phyloP scores from a whole-genome alignment of 2,797 vertebrate species.

The Amblyopsis hoosieri region DNA sequence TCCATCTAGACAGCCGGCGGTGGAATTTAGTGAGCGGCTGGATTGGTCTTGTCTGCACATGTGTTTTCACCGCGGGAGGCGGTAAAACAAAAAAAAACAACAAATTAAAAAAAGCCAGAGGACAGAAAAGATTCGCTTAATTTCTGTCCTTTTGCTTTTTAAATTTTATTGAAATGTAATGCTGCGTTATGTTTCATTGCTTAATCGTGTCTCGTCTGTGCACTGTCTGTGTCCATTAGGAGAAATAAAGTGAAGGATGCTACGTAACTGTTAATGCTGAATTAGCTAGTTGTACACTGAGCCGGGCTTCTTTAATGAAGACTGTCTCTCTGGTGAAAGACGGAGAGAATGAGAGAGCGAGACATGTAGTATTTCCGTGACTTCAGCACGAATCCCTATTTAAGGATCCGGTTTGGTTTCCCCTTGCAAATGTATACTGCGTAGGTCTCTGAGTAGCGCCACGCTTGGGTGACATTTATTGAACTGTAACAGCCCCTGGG shows the following conservation, averaged over 20 bases:
- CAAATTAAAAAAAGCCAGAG: too few relatives aligned
- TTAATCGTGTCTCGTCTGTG: slow-evolving; percentile 44
- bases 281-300: slow-evolving; percentile 24
- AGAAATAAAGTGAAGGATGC: slow-evolving; percentile 52
- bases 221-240: slow-evolving; percentile 32
- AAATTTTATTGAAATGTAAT: slow-evolving; percentile 6
- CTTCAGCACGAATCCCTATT: slow-evolving; percentile 33
- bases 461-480: slow-evolving; percentile 63
- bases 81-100: background rate
- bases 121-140: background rate
- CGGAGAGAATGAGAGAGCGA: background rate
- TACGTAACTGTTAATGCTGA: slow-evolving; percentile 36
- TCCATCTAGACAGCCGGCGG: slow-evolving; percentile 58
- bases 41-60: slow-evolving; percentile 62
- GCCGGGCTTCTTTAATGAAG: slow-evolving; percentile 18
- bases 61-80: slow-evolving; percentile 55
- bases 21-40: slow-evolving; percentile 68
- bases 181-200: slow-evolving; percentile 20
- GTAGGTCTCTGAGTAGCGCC: slow-evolving; percentile 51
- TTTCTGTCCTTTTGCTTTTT: slow-evolving; percentile 32
- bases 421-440: slow-evolving; percentile 37
- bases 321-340: slow-evolving; percentile 31
- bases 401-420: slow-evolving; percentile 36
- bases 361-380: slow-evolving; percentile 26
- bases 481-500: slow-evolving; percentile 52